Evolutionary conservation across 2,888 invertebrate genomes (phyloP).

Genomic region (Caenorhabditis plicata): DNA sequence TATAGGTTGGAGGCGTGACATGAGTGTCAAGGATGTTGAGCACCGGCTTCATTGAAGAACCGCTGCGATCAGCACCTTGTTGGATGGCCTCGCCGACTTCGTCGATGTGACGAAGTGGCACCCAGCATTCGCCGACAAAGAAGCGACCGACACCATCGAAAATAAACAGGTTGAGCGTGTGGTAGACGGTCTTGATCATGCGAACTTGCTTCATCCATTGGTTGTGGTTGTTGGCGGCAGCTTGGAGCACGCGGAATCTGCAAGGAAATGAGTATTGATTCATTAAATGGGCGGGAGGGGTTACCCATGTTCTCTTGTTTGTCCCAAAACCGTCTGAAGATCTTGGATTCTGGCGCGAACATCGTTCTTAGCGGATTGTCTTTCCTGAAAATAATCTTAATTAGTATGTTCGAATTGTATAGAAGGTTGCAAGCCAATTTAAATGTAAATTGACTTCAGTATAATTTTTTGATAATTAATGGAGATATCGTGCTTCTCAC

Average conservation of each 20-base stretch:
- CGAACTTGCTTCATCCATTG: constrained; percentile 91
- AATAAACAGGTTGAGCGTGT: constrained; percentile 94
- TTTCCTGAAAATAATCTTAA: constrained; percentile 22
- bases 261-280: no score
- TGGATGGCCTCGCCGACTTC: constrained; percentile 87
- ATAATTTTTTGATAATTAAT: no score
- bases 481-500: no score
- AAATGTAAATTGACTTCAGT: no score
- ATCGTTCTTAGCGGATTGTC: constrained; percentile 44
- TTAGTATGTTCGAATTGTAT: no score
- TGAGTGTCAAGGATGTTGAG: constrained; percentile 90
- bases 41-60: constrained; percentile 92
- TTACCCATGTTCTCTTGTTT: constrained; percentile 58
- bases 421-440: no score
- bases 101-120: constrained; percentile 83
- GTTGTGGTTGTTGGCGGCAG: constrained; percentile 95
- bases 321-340: constrained; percentile 75
- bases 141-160: constrained; percentile 98
- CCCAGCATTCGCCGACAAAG: constrained; percentile 97
- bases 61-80: constrained; percentile 80
- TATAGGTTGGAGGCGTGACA: constrained; percentile 87
- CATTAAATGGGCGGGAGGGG: no score
- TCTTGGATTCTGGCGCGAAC: constrained; percentile 71
- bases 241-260: constrained; percentile 74
- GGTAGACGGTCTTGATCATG: constrained; percentile 97